Conservation (phyloP, 2,113 vertebrate genomes). For the Hippocampus guttulatus region DNA sequence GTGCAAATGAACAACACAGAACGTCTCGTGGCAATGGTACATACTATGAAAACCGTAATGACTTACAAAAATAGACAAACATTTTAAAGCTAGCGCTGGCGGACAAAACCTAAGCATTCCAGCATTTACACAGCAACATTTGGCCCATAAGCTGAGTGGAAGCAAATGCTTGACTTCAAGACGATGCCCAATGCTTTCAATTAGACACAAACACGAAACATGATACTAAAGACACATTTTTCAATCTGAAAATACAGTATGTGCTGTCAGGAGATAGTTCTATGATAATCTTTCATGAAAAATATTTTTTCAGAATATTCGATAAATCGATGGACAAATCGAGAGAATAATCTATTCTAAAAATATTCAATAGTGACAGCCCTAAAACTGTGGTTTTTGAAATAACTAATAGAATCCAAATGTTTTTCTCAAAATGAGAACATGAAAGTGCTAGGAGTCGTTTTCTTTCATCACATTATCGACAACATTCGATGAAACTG, state of each 20-base stretch:
- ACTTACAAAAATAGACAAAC: not conserved
- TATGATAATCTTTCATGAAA: too few species aligned
- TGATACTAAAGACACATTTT: slow-evolving; percentile 40
- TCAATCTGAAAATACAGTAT: slow-evolving; percentile 32
- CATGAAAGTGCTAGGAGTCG: slow-evolving; percentile 47
- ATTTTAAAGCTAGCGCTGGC: not conserved
- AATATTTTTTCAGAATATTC: too few species aligned
- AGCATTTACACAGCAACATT: slow-evolving; percentile 37
- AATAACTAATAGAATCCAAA: slow-evolving; percentile 42
- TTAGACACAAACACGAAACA: slow-evolving; percentile 31
- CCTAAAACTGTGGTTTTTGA: slow-evolving; percentile 15
- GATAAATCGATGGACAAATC: too few species aligned
- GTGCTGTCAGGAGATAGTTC: slow-evolving; percentile 25
- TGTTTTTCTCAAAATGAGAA: slow-evolving; percentile 53
- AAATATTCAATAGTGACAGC: too few species aligned
- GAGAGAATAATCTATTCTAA: too few species aligned
- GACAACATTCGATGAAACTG: slow-evolving; percentile 40
- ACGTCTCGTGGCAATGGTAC: not conserved
- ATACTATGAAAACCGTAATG: not conserved
- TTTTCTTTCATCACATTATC: slow-evolving; percentile 35
- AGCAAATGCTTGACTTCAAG: slow-evolving; percentile 56
- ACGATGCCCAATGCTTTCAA: slow-evolving; percentile 45
- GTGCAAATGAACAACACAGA: not conserved
- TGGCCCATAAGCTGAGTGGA: slow-evolving; percentile 31
- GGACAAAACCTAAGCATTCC: slow-evolving; percentile 15